Conservation (phyloP, 2,113 vertebrate genomes). For the Grus americana region DNA sequence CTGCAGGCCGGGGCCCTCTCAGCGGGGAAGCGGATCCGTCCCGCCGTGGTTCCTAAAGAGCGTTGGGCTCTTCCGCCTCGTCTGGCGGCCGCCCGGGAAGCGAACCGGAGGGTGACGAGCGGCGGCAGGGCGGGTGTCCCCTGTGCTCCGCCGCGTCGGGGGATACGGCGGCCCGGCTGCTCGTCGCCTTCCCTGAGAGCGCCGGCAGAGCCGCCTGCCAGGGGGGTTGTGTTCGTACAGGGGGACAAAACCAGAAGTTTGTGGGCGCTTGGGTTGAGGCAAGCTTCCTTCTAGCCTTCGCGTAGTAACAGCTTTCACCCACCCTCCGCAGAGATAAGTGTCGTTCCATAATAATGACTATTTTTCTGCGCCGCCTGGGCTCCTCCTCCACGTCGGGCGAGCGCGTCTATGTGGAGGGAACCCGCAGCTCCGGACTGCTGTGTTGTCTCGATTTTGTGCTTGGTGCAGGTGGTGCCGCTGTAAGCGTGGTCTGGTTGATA, state of each 20-base stretch:
- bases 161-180: too few relatives aligned
- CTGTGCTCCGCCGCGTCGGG: too few relatives aligned
- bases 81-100: too few relatives aligned
- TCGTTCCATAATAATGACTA: not conserved
- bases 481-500: not conserved
- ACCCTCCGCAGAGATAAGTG: not conserved
- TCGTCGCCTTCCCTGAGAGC: too few relatives aligned
- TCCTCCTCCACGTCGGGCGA: not conserved
- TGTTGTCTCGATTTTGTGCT: rapidly evolving
- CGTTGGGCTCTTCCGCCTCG: not conserved
- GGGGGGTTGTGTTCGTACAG: rapidly evolving
- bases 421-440: rapidly evolving
- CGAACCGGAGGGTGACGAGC: too few relatives aligned
- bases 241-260: not conserved
- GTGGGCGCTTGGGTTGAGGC: not conserved
- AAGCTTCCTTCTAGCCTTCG: not conserved
- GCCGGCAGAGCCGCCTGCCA: rapidly evolving
- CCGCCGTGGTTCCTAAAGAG: not conserved
- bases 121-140: too few relatives aligned
- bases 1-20: not conserved
- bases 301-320: not conserved
- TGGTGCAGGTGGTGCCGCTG: not conserved
- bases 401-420: rapidly evolving
- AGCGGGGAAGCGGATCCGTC: rapidly evolving
- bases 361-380: not conserved